Evolutionary conservation across 2,888 invertebrate species (phyloP).

Genomic region (Biston stratarius): DNA sequence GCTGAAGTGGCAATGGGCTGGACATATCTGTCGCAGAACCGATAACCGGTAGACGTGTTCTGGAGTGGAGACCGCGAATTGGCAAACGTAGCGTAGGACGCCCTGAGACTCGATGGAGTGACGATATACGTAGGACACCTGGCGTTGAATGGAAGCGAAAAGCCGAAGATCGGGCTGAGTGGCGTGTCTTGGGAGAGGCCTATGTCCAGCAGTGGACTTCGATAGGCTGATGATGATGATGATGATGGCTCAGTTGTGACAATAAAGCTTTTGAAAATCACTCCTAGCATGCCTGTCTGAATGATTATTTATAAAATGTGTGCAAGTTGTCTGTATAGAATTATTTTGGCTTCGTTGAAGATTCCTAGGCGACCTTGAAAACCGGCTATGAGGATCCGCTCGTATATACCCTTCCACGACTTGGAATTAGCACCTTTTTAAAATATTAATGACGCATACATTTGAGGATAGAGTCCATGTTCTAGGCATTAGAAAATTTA

Average conservation of each 20-base stretch:
- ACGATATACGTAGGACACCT: too few species aligned
- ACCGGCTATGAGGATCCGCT: slow-evolving; percentile 34
- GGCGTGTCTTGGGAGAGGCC: too few species aligned
- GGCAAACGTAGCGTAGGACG: too few species aligned
- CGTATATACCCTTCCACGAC: slow-evolving; percentile 32
- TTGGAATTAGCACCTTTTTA: slow-evolving; percentile 30
- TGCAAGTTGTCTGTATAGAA: slow-evolving; percentile 21
- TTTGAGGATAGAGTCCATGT: neutral
- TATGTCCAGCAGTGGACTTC: too few species aligned
- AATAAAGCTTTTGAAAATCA: neutral
- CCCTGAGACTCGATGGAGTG: too few species aligned
- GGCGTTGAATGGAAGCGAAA: too few species aligned
- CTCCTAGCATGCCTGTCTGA: neutral
- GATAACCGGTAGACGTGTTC: too few species aligned
- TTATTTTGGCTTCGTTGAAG: slow-evolving; percentile 32
- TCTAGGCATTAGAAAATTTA: neutral
- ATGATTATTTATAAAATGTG: slow-evolving; percentile 4
- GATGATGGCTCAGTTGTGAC: neutral
- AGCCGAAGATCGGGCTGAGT: too few species aligned
- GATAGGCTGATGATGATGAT: too few species aligned
- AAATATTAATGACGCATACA: slow-evolving; percentile 19
- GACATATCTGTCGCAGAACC: too few species aligned
- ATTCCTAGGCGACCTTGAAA: slow-evolving; percentile 39
- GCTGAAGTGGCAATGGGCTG: too few species aligned
- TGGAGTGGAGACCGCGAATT: too few species aligned